Evolutionary conservation across 2,797 vertebrate genomes (phyloP), one percentile per base, ranked within the genome.

Genomic region (Dromococcyx pavoninus): DNA sequence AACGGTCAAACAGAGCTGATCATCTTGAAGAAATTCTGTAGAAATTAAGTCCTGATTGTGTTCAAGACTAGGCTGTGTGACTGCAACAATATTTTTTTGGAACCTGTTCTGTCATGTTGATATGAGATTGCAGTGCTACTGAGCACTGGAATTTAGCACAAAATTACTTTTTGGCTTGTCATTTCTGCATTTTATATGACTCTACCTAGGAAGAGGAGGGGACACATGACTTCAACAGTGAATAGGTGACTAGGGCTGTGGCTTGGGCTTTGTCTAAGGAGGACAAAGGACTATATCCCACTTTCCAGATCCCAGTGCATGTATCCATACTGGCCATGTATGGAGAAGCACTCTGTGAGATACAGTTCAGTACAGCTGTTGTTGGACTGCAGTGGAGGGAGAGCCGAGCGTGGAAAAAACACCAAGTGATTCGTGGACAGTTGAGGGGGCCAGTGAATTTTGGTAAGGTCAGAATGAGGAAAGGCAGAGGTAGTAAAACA

Each of bases 61-160:
- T 71, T 70, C 7, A 46, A 32, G 12, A 60, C 46, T 54, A 18
- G 15, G 24, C 22, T 79, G 13, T 12, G 11, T 46, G 30, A 51
- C 44, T 51, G 23, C 17, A 62, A 23, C 10, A 71, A n/a, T 30
- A 60, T 11, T 48, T 57, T 17, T 30, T 39, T 56, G 32, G 33
- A 75, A 65, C 32, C 7, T 48, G 21, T 58, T 60, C 12, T 28
- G 7, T 57, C 9, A 21, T 14, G 12, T 39, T 53, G 21, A 17
- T 60, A 13, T n/a, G 18, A 50, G 24, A 41, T 41, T 0, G 1
- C 18, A 46, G n/a, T 57, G 43, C 19, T 56, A n/a, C 30, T 4
- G 2, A 30, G 8, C 30, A 11, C 24, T 48, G 65, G 22, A 60
- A 33, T 48, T 67, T 25, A 57, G 25, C 35, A 23, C 9, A 17